Conservation (phyloP, 2,797 vertebrate genomes). For the Malacoraja senta region DNA sequence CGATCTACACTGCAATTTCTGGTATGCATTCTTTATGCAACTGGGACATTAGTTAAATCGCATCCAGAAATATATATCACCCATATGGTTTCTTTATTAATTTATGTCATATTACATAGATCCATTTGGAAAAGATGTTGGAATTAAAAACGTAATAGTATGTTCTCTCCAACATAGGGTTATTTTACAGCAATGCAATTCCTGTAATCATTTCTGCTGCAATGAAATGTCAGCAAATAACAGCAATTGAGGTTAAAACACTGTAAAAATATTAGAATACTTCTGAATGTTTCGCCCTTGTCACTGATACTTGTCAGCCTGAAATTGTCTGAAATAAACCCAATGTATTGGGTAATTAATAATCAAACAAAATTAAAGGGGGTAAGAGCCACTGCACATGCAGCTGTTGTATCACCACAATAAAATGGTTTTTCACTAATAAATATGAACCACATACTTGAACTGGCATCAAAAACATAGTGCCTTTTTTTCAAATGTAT, state of each 20-base stretch:
- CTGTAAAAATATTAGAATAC: neutral
- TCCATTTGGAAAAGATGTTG: neutral
- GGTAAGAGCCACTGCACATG: neutral
- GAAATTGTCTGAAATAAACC: neutral
- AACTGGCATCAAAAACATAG: neutral
- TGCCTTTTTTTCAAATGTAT: neutral
- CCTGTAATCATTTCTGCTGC: neutral
- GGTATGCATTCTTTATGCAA: neutral
- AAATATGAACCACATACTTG: neutral
- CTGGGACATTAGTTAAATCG: neutral
- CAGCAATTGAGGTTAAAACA: neutral
- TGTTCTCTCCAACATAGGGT: neutral
- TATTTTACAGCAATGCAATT: too few relatives aligned
- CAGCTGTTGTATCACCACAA: neutral
- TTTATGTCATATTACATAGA: neutral
- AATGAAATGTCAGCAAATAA: neutral
- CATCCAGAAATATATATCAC: neutral
- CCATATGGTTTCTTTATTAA: neutral
- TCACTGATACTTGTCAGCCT: neutral
- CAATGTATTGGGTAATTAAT: neutral
- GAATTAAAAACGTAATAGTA: neutral
- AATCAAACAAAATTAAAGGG: slow-evolving; percentile 5
- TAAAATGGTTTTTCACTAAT: neutral
- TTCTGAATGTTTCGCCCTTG: neutral
- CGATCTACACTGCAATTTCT: neutral